These are phyloP conservation scores for Petroica traversi DNA, from an alignment of 2,113 vertebrate species.

Conservation along the genomic window DNA sequence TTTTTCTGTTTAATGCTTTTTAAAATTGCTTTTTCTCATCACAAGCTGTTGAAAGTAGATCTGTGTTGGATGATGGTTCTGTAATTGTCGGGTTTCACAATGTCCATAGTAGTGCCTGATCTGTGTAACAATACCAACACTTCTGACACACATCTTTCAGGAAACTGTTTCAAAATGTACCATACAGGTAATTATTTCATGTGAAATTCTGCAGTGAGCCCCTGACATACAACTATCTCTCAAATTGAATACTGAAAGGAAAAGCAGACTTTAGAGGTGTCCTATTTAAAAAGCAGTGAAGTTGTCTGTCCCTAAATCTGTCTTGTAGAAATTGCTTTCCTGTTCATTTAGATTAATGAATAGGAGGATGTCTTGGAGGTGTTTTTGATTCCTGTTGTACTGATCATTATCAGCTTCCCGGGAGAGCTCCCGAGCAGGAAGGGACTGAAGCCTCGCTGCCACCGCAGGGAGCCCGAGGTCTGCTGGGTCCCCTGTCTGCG, in stretches of 20 bases:
- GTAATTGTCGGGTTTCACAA: not conserved
- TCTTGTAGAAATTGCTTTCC: not conserved
- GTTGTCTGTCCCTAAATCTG: not conserved
- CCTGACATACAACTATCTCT: not conserved
- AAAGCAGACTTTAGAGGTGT: not conserved
- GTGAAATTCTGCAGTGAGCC: not conserved
- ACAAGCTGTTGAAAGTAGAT: not conserved
- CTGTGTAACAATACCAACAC: not conserved
- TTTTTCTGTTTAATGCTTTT: not conserved
- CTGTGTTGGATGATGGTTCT: not conserved
- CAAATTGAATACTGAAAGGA: not conserved
- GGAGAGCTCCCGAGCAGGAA: not conserved
- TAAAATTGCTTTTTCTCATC: not conserved
- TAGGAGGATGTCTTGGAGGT: not conserved
- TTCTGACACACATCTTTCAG: not conserved
- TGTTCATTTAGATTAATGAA: not conserved
- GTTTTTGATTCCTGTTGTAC: not conserved
- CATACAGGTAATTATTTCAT: not conserved
- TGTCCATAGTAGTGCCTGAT: not conserved
- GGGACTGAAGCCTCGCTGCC: not conserved
- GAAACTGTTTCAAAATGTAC: not conserved
- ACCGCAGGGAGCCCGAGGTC: rapidly evolving
- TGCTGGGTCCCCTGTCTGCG: rapidly evolving
- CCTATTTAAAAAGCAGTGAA: not conserved
- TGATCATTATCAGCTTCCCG: not conserved